These are phyloP conservation scores for Ptyas mucosa DNA, from an alignment of 2,113 vertebrate species.

Conservation along the genomic window DNA sequence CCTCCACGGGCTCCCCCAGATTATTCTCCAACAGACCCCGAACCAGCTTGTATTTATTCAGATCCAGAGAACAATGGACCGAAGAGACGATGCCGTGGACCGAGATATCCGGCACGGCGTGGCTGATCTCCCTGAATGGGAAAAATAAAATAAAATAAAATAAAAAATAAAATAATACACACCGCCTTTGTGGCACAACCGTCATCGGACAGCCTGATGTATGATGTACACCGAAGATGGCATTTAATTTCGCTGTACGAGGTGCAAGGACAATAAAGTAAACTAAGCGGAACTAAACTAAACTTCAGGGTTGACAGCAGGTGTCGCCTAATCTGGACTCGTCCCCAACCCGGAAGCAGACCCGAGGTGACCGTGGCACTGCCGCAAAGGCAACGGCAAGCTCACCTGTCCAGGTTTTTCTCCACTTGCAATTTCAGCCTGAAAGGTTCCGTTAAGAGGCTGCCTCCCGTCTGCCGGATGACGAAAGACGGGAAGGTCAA, in stretches of 20 bases:
- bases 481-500: constrained; percentile 86
- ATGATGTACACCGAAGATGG: too few species aligned
- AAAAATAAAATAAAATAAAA: too few species aligned
- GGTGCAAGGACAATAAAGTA: too few species aligned
- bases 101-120: constrained; percentile 86
- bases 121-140: constrained; percentile 83
- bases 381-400: accelerated
- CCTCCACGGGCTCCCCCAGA: constrained; percentile 90
- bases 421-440: constrained; percentile 88
- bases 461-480: constrained; percentile 83
- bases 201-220: neutral
- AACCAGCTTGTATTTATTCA: constrained; percentile 89
- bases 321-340: too few species aligned
- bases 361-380: accelerated
- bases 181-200: too few species aligned
- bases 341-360: neutral
- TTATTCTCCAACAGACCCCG: constrained; percentile 91
- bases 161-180: too few species aligned
- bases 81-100: constrained; percentile 90
- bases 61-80: constrained; percentile 89
- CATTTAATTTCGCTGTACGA: too few species aligned
- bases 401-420: constrained; percentile 94
- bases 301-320: too few species aligned
- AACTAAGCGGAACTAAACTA: too few species aligned
- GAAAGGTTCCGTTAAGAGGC: constrained; percentile 87